phyloP scores from a whole-genome alignment of 2,113 vertebrate species.

The Notothenia rossii region DNA sequence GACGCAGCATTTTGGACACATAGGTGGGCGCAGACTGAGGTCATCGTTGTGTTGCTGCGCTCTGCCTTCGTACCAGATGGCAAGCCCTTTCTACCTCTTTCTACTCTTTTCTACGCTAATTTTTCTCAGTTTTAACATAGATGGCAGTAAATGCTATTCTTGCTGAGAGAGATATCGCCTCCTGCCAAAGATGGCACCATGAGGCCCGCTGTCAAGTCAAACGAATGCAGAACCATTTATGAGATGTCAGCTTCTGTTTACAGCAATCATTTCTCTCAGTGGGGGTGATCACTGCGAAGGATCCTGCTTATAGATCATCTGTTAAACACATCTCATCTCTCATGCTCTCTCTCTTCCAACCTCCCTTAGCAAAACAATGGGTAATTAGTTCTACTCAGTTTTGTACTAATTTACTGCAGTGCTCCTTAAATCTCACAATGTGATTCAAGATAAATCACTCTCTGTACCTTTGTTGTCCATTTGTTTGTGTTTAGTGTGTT shows the following conservation, averaged over 20 bases:
- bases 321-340: conserved; percentile 74
- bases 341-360: conserved; percentile 41
- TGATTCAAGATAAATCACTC: conserved; percentile 55
- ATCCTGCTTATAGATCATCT: conserved; percentile 74
- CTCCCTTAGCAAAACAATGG: conserved; percentile 50
- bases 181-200: conserved; percentile 46
- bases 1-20: conserved; percentile 34
- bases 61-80: conserved; percentile 51
- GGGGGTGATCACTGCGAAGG: conserved; percentile 61
- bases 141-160: conserved; percentile 38
- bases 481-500: conserved; percentile 45
- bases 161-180: conserved; percentile 59
- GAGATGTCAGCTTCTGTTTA: conserved; percentile 80
- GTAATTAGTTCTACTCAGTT: conserved; percentile 66
- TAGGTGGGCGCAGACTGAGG: not conserved
- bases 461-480: conserved; percentile 38
- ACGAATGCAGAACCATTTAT: conserved; percentile 82
- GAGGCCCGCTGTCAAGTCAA: conserved; percentile 64
- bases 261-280: conserved; percentile 73
- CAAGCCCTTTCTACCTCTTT: conserved; percentile 21
- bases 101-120: not conserved
- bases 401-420: conserved; percentile 55
- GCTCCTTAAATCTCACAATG: conserved; percentile 47
- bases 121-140: conserved; percentile 34
- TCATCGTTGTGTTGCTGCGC: conserved; percentile 27